These are phyloP conservation scores for Miichthys miiuy DNA, from an alignment of 2,797 vertebrate species.

Conservation along the genomic window DNA sequence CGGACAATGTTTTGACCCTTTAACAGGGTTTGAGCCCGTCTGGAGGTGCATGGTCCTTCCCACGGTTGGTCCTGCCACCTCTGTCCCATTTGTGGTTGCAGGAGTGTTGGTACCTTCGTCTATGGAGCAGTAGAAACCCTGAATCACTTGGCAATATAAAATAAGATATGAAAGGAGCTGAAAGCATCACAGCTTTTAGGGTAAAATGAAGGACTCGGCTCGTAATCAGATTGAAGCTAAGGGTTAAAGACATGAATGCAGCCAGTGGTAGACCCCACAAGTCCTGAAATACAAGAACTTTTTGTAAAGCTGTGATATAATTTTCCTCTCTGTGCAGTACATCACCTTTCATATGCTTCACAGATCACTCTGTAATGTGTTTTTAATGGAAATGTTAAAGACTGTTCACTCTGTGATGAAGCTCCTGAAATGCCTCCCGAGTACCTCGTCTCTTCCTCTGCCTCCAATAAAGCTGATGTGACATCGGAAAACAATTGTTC, in stretches of 20 bases:
- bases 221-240: neutral
- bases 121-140: too few species aligned
- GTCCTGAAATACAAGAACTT: too few species aligned
- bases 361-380: neutral
- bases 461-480: neutral
- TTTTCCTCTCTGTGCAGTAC: neutral
- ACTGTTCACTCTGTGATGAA: neutral
- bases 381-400: constrained; percentile 20
- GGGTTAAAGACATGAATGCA: neutral
- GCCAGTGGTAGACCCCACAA: neutral
- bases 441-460: neutral
- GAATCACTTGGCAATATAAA: neutral
- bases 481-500: neutral
- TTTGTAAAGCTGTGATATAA: too few species aligned
- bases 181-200: neutral
- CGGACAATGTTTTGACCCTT: too few species aligned
- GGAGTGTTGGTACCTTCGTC: too few species aligned
- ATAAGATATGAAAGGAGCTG: neutral
- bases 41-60: too few species aligned
- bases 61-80: too few species aligned
- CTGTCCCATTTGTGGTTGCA: too few species aligned
- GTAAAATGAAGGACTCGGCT: neutral
- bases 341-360: neutral
- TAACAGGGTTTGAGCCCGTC: too few species aligned
- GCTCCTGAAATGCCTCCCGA: neutral